Evolutionary conservation across 2,888 invertebrate genomes (phyloP).

Genomic region (Agrochola lychnidis): DNA sequence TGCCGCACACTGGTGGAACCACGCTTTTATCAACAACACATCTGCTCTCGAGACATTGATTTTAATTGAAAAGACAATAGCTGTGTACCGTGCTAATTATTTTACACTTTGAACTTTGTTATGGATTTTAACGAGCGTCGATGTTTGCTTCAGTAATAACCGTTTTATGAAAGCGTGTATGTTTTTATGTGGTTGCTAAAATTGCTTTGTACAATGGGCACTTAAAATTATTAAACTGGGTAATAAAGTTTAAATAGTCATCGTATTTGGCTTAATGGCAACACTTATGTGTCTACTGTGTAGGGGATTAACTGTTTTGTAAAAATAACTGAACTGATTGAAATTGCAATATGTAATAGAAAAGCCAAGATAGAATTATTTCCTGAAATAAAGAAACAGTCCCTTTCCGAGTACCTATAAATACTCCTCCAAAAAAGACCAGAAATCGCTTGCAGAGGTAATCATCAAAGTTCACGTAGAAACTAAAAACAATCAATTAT

Average conservation of each 20-base stretch:
- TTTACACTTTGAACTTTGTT: conserved; percentile 46
- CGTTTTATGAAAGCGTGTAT: conserved; percentile 43
- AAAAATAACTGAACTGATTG: conserved; percentile 1
- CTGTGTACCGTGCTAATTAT: conserved; percentile 44
- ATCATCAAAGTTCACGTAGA: not conserved
- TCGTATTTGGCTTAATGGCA: conserved; percentile 38
- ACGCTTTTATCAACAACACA: conserved; percentile 14
- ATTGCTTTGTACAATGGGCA: conserved; percentile 24
- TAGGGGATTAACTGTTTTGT: not conserved
- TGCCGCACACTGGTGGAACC: not conserved
- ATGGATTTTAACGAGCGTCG: conserved; percentile 34
- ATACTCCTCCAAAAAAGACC: not conserved
- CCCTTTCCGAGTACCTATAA: not conserved
- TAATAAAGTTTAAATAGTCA: conserved; percentile 43
- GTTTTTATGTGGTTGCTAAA: conserved; percentile 53
- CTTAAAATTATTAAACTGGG: conserved; percentile 48
- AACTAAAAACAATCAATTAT: conserved; percentile 1
- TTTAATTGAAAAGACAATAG: conserved; percentile 59
- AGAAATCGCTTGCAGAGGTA: not conserved
- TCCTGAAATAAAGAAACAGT: not conserved
- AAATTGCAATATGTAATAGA: not conserved
- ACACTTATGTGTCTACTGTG: conserved; percentile 10
- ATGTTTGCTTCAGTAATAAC: conserved; percentile 57
- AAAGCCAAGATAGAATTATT: not conserved
- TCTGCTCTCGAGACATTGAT: conserved; percentile 46